Conservation (phyloP, 2,888 invertebrate species). For the Endomychus coccineus region DNA sequence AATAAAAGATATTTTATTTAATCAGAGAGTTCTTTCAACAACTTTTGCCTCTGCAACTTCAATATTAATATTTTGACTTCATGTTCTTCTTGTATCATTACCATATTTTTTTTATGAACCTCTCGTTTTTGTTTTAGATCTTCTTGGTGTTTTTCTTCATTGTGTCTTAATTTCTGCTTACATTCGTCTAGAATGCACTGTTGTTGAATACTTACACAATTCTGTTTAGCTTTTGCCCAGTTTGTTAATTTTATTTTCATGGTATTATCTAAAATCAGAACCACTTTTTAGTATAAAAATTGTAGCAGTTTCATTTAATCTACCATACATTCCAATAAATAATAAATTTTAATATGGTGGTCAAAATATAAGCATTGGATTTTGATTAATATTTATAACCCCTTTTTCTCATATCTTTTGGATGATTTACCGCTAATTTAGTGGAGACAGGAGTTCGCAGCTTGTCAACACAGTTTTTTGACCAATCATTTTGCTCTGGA, state of each 20-base stretch:
- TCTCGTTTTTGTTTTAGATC: slow-evolving; percentile 1
- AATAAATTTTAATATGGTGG: too few species aligned
- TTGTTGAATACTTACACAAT: slow-evolving; percentile 1
- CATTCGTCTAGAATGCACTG: slow-evolving; percentile 6
- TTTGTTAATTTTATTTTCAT: slow-evolving; percentile 2
- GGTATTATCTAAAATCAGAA: background rate
- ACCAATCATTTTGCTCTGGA: too few species aligned
- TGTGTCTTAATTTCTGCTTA: background rate
- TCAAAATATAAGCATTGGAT: too few species aligned
- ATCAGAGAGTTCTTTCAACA: slow-evolving; percentile 1
- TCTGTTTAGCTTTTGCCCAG: slow-evolving; percentile 5
- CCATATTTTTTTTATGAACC: slow-evolving; percentile 2
- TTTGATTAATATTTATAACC: too few species aligned
- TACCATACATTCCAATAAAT: too few species aligned
- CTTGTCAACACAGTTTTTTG: too few species aligned
- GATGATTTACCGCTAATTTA: too few species aligned
- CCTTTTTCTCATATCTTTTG: too few species aligned
- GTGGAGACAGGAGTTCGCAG: too few species aligned
- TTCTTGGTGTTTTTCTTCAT: slow-evolving; percentile 5
- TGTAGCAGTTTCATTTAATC: too few species aligned
- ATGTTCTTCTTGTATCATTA: slow-evolving; percentile 6
- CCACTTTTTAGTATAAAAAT: too few species aligned
- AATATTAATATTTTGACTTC: slow-evolving; percentile 4
- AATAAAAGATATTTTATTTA: background rate
- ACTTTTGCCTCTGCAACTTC: slow-evolving; percentile 4